Conservation (phyloP, 2,113 vertebrate species). For the Oncorhynchus masou region DNA sequence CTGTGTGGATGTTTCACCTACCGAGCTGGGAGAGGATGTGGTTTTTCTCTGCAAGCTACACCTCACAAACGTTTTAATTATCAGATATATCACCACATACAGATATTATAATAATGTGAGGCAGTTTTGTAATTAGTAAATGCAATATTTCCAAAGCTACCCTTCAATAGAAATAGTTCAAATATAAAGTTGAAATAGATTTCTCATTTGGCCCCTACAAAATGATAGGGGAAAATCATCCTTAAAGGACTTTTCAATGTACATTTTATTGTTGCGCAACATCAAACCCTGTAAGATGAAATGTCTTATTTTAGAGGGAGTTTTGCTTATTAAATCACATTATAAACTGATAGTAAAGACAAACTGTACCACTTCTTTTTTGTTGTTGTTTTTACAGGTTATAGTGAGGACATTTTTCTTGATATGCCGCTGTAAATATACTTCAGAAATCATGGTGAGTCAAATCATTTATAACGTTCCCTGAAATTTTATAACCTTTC, state of each 20-base stretch:
- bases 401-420: conserved; percentile 9
- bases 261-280: not conserved
- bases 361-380: not conserved
- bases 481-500: not conserved
- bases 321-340: no score
- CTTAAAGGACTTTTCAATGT: not conserved
- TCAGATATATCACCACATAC: no score
- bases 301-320: no score
- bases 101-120: no score
- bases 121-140: no score
- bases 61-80: no score
- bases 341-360: no score
- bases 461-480: not conserved
- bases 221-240: no score
- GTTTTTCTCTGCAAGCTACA: not conserved
- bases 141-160: no score
- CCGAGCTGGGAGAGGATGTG: not conserved
- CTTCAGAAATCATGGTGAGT: conserved; percentile 37
- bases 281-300: not conserved
- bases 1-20: not conserved
- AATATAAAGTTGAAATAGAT: no score
- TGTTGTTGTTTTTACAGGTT: conserved; percentile 32
- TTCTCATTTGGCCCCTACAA: no score
- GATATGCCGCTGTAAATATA: conserved; percentile 35
- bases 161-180: no score